phyloP scores from a whole-genome alignment of 2,888 invertebrate genomes.

The Dinocampus coccinellae region DNA sequence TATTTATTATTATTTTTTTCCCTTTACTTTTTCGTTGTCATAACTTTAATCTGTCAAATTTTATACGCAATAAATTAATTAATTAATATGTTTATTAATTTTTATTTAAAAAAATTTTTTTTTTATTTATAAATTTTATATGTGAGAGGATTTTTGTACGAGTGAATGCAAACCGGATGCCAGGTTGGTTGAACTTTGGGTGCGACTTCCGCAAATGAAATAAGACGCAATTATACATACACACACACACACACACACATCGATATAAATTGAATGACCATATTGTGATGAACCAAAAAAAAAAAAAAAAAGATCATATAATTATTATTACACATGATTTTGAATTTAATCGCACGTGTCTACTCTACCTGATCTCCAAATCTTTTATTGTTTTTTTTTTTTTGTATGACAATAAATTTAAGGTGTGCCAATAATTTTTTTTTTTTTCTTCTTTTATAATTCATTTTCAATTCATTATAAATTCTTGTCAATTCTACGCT shows the following conservation, averaged over 20 bases:
- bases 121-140: no score
- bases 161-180: slow-evolving; percentile 56
- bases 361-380: not conserved
- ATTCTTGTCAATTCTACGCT: no score
- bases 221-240: slow-evolving; percentile 30
- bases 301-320: not conserved
- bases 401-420: not conserved
- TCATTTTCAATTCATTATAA: no score
- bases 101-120: not conserved
- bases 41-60: not conserved
- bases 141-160: slow-evolving; percentile 54
- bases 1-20: no score
- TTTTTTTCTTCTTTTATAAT: no score
- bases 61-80: not conserved
- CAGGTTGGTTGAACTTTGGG: slow-evolving; percentile 48
- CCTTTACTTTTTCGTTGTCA: no score
- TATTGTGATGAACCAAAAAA: not conserved
- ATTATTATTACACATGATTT: no score
- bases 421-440: not conserved
- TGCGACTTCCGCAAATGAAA: slow-evolving; percentile 51
- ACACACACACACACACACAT: not conserved
- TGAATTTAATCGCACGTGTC: no score
- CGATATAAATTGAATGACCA: not conserved
- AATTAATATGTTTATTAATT: not conserved
- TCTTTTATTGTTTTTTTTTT: not conserved